phyloP scores from a whole-genome alignment of 2,888 invertebrate species.

The Tyria jacobaeae region DNA sequence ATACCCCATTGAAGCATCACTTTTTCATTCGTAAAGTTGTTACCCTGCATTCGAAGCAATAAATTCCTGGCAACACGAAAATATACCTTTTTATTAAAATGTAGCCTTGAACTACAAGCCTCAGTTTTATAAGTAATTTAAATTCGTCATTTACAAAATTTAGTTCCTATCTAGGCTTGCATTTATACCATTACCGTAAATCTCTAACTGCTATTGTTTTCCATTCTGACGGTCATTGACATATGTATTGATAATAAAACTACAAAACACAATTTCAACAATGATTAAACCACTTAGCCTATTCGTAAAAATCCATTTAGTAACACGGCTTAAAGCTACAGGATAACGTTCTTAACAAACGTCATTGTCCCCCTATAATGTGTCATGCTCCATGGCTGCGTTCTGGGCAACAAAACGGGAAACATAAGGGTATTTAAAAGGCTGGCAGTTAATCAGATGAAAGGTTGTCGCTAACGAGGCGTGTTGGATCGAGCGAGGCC shows the following conservation, averaged over 20 bases:
- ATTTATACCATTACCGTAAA: neutral
- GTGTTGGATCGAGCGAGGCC: conserved; percentile 33
- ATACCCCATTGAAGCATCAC: conserved; percentile 40
- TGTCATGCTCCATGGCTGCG: conserved; percentile 21
- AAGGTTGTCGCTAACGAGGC: conserved; percentile 55
- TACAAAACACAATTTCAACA: conserved; percentile 9
- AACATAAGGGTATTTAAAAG: conserved; percentile 46
- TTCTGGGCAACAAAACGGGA: conserved; percentile 32
- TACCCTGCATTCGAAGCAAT: conserved; percentile 37
- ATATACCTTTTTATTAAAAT: conserved; percentile 26
- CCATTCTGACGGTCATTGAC: conserved; percentile 9
- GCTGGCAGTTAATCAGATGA: conserved; percentile 54
- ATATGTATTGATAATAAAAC: conserved; percentile 7
- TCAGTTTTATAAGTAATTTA: no score
- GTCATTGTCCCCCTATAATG: conserved; percentile 22
- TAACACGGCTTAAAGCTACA: neutral
- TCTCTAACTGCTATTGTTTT: neutral
- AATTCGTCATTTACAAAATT: no score
- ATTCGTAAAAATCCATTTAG: conserved; percentile 12
- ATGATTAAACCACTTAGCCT: conserved; percentile 5
- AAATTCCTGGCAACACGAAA: conserved; percentile 34
- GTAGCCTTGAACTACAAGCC: conserved; percentile 4
- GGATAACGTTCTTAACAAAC: conserved; percentile 1
- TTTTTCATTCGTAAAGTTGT: conserved; percentile 44
- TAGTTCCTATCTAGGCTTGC: neutral